Evolutionary conservation across 2,888 invertebrate genomes (phyloP), one percentile per base, ranked within the genome.

Genomic region (Laothoe populi): DNA sequence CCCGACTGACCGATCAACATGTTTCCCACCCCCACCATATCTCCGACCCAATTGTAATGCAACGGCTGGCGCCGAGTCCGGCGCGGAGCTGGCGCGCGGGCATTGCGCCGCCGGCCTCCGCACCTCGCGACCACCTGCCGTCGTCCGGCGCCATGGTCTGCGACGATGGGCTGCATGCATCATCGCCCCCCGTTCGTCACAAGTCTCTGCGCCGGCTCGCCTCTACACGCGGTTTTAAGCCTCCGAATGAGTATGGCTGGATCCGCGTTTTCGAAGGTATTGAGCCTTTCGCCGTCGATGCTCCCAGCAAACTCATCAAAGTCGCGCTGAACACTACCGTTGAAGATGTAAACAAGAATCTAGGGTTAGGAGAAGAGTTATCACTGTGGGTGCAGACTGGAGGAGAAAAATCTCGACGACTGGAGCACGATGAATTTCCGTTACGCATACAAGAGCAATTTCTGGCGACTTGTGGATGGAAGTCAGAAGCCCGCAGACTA

Each of bases 381-480:
- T 90, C 94, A 0, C 70, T 94, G 42, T 94, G 94, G 94, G 64
- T 93, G 24, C 94, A 94, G 84, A 88, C 89, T 68, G 95, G 95
- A 1, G 94, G 94, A 5, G 94, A 94, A 64, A 84, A 88, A 57
- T 90, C 93, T 3, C 85, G 94, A 62, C 90, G 95, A 64, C 79
- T 95, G 74, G 91, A 92, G 65, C 70, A 86, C 8, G 86, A 90
- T 38, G 95, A 95, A 73, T 90, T 84, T 69, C 95, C 95, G 1
- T 82, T 95, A 64, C 85, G 93, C 63, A 90, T 95, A 65, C 95
- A 95, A 79, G 95, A 95, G 74, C 92, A 94, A 66, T 94, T 94
- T 81, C 87, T 95, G 64, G 90, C 89, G 59, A 90, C 87, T 45
- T 88, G 94, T 62, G 95, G 95, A 7, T 95, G 95, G 90, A 86